Base-by-base conservation (phyloP, 2,113 vertebrate species). In the Dromaius novaehollandiae region DNA sequence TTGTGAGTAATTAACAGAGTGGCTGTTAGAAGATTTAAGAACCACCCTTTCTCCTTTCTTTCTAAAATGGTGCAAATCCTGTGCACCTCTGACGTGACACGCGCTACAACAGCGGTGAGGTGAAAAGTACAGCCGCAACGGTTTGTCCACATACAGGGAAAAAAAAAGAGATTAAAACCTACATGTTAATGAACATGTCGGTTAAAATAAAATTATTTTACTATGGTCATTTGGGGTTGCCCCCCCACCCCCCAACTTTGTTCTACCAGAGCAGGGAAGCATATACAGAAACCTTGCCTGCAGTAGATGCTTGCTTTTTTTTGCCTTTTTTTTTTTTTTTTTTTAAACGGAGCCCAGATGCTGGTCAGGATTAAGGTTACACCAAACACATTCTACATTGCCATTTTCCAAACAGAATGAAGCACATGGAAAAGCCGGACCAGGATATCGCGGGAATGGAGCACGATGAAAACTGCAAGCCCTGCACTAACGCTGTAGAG, bases 361-460 rank as follows among this genome's bases (percentile, higher is more conserved):
- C 95, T 97, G 95, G 93, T 93, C 96, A 97, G 97, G 96, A 98
- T 97, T 98, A 97, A 97, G 93, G 94, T 97, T 98, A 97, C 96
- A 98, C 89, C 97, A 98, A 98, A 97, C 95, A 96, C 97, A 97
- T 96, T 97, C 96, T 98, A 96, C 80, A 95, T 88, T 97, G 95
- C 94, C 97, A 98, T 98, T 97, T 98, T 98, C 97, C 96, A 97
- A 98, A 97, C 94, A 97, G 96, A 97, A 96, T 97, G 92, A 97
- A 98, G 93, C 93, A 97, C 86, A 97, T 85, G 92, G 97, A 98
- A 98, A 98, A 98, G 87, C 90, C 82, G 95, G 95, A 97, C 73
- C 96, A 95, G 94, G 95, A 96, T 76, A 64, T 51, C 24, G 46
- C 42, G 96, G 96, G 97, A 98, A 97, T 38, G 93, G 97, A 97